Percentiles rank a stretch among this genome's conserved stretches.
Evolutionary conservation across 2,888 invertebrate genomes (phyloP).

Genomic region (Drosophila mercatorum): DNA sequence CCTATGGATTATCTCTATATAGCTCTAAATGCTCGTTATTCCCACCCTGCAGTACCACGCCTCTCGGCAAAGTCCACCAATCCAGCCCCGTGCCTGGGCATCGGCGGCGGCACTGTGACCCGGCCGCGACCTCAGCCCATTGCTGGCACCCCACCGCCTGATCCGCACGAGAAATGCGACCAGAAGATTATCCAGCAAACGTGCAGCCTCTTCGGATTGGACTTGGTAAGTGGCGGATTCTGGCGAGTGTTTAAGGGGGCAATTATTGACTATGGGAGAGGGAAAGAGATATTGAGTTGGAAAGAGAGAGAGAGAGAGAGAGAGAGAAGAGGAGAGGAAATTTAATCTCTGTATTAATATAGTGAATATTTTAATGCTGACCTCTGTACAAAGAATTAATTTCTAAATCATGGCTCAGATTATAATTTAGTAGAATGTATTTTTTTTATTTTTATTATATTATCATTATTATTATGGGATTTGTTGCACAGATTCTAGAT

Average conservation of each 20-base stretch:
- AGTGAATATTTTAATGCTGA: too few species aligned
- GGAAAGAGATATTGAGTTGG: neutral
- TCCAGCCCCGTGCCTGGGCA: slow-evolving; percentile 82
- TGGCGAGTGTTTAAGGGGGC: neutral
- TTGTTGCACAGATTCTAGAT: too few species aligned
- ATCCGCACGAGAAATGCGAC: slow-evolving; percentile 93
- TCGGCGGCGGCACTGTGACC: slow-evolving; percentile 85
- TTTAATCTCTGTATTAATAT: too few species aligned
- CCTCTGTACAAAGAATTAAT: too few species aligned
- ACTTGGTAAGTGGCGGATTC: slow-evolving; percentile 87
- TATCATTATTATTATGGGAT: too few species aligned
- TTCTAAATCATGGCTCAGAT: too few species aligned
- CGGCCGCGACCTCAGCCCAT: slow-evolving; percentile 95
- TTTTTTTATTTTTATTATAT: too few species aligned
- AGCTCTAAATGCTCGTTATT: neutral
- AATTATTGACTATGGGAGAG: too few species aligned
- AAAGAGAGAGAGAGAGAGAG: neutral
- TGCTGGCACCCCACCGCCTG: slow-evolving; percentile 94
- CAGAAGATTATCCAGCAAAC: slow-evolving; percentile 95
- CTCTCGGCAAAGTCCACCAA: slow-evolving; percentile 84
- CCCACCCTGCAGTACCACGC: slow-evolving; percentile 51
- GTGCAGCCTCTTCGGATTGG: slow-evolving; percentile 94
- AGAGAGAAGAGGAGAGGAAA: neutral
- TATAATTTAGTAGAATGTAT: too few species aligned
- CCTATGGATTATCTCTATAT: neutral